Conservation (phyloP, 2,888 invertebrate genomes). For the Fabriciana adippe region DNA sequence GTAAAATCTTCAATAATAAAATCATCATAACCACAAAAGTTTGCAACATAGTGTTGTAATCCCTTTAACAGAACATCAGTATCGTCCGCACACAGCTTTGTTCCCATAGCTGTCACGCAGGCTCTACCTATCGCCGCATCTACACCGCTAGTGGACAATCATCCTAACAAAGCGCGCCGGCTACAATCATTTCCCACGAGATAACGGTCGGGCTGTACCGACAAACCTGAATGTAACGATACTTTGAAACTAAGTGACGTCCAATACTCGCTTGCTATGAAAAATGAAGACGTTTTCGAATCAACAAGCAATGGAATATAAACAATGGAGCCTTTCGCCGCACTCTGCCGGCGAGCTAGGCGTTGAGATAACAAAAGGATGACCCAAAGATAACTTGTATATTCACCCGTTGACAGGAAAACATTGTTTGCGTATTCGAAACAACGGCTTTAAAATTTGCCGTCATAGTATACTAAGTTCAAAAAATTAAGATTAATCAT, state of each 20-base stretch:
- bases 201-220: conserved; percentile 75
- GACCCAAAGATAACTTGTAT: conserved; percentile 70
- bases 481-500: conserved; percentile 1
- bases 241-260: conserved; percentile 56
- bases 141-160: conserved; percentile 79
- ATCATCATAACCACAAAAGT: neutral
- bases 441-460: conserved; percentile 34
- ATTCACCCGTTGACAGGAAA: conserved; percentile 75
- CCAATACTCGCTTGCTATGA: conserved; percentile 60
- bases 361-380: conserved; percentile 77
- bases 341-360: conserved; percentile 51
- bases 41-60: neutral
- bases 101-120: conserved; percentile 79
- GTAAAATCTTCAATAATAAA: neutral
- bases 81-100: conserved; percentile 61
- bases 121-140: conserved; percentile 73
- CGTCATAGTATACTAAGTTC: conserved; percentile 59
- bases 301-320: conserved; percentile 61
- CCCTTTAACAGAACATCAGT: conserved; percentile 50
- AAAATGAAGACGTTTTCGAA: conserved; percentile 52
- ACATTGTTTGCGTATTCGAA: conserved; percentile 64
- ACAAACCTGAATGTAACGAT: conserved; percentile 73
- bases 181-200: conserved; percentile 80
- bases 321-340: conserved; percentile 49
- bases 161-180: conserved; percentile 79